Conservation (phyloP, 2,888 invertebrate genomes). For the Antheraea yamamai region DNA sequence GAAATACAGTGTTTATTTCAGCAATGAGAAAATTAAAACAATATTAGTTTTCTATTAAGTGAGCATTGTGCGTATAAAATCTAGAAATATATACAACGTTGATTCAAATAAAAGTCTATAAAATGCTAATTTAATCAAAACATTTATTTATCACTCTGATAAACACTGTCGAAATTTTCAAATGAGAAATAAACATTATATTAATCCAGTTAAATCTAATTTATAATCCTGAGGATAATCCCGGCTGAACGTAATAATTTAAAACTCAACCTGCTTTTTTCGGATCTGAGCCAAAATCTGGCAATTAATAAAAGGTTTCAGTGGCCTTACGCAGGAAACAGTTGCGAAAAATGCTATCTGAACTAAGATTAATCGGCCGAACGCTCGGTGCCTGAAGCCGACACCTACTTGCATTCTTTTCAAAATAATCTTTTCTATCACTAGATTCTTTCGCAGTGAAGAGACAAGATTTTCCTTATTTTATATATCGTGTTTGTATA, state of each 20-base stretch:
- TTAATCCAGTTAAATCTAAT: not conserved
- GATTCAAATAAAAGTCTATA: too few relatives aligned
- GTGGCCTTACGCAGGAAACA: not conserved
- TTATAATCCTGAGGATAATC: not conserved
- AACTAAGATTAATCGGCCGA: not conserved
- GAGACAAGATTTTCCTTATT: too few relatives aligned
- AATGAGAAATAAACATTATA: constrained; percentile 1
- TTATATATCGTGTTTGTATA: too few relatives aligned
- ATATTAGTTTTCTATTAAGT: too few relatives aligned
- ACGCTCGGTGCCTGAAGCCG: not conserved
- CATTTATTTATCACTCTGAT: not conserved
- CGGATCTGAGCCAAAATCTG: not conserved
- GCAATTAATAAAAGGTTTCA: constrained; percentile 8
- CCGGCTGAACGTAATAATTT: not conserved
- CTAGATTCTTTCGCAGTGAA: too few relatives aligned
- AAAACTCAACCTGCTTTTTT: not conserved
- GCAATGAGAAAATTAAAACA: too few relatives aligned
- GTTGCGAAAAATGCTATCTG: not conserved
- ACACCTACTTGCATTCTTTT: not conserved
- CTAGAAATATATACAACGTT: too few relatives aligned
- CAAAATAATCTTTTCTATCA: too few relatives aligned
- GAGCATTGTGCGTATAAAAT: too few relatives aligned
- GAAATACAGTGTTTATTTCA: too few relatives aligned
- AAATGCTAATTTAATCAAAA: too few relatives aligned
- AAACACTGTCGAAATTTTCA: not conserved